Percentiles rank a stretch among this genome's conserved stretches.
These are phyloP conservation scores for Papilio polytes DNA, from an alignment of 1,140 invertebrate genomes.

Conservation along the genomic window DNA sequence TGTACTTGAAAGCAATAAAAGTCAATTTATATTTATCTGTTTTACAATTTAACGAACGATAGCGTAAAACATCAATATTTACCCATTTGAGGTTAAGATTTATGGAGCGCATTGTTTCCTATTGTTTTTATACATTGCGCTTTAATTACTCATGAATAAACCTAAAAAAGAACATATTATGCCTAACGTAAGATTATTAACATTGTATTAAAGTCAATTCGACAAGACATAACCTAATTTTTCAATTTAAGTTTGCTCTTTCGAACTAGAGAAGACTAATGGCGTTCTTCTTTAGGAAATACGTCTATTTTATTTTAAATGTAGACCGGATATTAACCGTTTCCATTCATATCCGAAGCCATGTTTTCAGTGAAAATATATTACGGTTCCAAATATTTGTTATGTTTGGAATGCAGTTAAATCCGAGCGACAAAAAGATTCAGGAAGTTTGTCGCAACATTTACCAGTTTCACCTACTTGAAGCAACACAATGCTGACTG, in stretches of 20 bases:
- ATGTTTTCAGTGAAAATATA: conserved; percentile 7
- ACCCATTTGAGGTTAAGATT: conserved; percentile 14
- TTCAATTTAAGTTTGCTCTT: not conserved
- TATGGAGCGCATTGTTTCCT: not conserved
- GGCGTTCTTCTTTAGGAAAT: not conserved
- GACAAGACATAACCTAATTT: not conserved
- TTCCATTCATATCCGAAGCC: not conserved
- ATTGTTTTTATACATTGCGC: not conserved
- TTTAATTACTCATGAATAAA: too few relatives aligned
- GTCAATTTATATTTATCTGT: conserved; percentile 1
- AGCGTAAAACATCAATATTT: conserved; percentile 9
- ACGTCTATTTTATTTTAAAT: not conserved
- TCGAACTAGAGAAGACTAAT: not conserved
- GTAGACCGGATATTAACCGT: conserved; percentile 7
- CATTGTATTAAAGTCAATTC: not conserved
- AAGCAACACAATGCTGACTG: conserved; percentile 26
- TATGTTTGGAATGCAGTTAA: conserved; percentile 6
- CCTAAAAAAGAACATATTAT: too few relatives aligned
- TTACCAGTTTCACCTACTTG: conserved; percentile 36
- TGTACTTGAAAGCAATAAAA: conserved; percentile 4
- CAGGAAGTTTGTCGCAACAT: conserved; percentile 29
- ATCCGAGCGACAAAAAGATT: conserved; percentile 7
- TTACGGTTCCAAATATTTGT: not conserved
- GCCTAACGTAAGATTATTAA: not conserved
- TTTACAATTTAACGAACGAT: conserved; percentile 14